phyloP scores from a whole-genome alignment of 2,113 vertebrate species.

The Sinocyclocheilus anshuiensis region DNA sequence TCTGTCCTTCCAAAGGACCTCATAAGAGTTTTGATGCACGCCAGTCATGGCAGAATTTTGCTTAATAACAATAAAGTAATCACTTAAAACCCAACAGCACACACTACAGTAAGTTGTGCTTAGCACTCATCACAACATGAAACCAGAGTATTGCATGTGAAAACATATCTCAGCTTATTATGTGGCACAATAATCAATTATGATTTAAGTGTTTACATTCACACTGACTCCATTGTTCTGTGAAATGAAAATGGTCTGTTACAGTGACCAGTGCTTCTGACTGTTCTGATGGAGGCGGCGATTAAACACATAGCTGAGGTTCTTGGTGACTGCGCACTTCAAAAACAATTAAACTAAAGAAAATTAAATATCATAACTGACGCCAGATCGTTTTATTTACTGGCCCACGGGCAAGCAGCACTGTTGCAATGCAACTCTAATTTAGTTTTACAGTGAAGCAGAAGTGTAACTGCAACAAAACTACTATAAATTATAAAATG shows the following conservation, averaged over 20 bases:
- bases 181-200: not conserved
- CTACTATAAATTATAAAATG: not conserved
- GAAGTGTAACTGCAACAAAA: not conserved
- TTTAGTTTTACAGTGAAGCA: not conserved
- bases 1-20: no score
- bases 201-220: slow-evolving; percentile 4
- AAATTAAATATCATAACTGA: not conserved
- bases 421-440: not conserved
- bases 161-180: slow-evolving; percentile 10
- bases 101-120: not conserved
- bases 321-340: not conserved
- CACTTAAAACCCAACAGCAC: not conserved
- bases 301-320: not conserved
- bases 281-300: not conserved
- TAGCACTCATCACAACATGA: not conserved
- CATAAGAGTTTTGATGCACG: no score
- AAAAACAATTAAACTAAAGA: slow-evolving; percentile 25
- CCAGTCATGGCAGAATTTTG: not conserved
- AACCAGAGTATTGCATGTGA: not conserved
- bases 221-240: not conserved
- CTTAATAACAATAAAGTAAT: not conserved
- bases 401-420: not conserved
- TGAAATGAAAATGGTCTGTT: not conserved
- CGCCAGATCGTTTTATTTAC: not conserved
- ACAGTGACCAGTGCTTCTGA: not conserved